A percentile compares a stretch with the other conserved stretches of the same genome.
Evolutionary conservation across 1,140 invertebrate genomes (phyloP).

Genomic region (Drosophila oshimai): DNA sequence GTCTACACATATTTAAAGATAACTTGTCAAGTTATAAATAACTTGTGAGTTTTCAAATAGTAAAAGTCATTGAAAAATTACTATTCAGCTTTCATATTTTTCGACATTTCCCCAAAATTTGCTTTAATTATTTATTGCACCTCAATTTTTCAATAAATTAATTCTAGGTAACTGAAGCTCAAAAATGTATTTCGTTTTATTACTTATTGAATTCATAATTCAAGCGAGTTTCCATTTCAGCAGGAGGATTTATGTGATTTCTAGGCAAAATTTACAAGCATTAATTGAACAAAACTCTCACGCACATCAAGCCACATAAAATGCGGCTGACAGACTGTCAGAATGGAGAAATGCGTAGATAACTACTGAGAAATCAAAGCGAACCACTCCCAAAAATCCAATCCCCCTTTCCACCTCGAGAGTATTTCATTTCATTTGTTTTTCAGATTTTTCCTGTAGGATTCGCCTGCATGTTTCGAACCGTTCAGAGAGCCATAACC

Average conservation of each 20-base stretch:
- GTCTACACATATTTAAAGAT: too few relatives aligned
- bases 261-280: conserved; percentile 54
- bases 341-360: conserved; percentile 70
- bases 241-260: conserved; percentile 60
- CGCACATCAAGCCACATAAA: conserved; percentile 44
- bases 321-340: conserved; percentile 74
- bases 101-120: not conserved
- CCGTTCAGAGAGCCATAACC: conserved; percentile 56
- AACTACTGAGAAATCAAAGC: conserved; percentile 62
- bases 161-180: not conserved
- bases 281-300: conserved; percentile 70
- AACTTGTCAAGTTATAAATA: too few relatives aligned
- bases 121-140: conserved; percentile 27
- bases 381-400: conserved; percentile 13
- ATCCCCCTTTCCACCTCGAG: not conserved
- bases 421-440: conserved; percentile 49
- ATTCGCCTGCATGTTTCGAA: conserved; percentile 21
- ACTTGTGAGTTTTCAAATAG: too few relatives aligned
- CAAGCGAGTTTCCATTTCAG: conserved; percentile 7
- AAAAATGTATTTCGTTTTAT: not conserved
- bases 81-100: not conserved
- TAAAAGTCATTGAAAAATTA: too few relatives aligned
- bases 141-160: conserved; percentile 21
- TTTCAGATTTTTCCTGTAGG: conserved; percentile 25
- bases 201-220: conserved; percentile 59